Conservation (phyloP, 2,113 vertebrate genomes). For the Melanerpes aurifrons region DNA sequence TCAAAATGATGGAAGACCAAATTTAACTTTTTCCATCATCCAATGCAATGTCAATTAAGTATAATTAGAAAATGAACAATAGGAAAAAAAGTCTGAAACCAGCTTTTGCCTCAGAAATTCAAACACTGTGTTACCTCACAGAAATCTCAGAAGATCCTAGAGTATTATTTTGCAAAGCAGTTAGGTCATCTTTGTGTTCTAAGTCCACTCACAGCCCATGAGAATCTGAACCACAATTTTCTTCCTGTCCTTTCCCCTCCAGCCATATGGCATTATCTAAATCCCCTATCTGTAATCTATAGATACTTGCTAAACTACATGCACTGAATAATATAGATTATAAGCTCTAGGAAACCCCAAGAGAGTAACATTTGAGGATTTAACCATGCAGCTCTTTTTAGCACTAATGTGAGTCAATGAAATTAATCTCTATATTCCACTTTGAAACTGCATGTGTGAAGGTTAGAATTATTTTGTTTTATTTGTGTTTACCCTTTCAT, state of each 20-base stretch:
- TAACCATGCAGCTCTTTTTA: neutral
- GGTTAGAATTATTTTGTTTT: neutral
- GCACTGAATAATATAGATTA: neutral
- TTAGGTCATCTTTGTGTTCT: neutral
- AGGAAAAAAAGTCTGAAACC: neutral
- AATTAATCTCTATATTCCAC: neutral
- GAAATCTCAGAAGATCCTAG: no score
- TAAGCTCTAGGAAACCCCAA: neutral
- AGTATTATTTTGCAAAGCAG: neutral
- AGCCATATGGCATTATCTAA: neutral
- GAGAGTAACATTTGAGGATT: neutral
- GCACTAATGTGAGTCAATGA: neutral
- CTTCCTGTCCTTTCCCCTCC: neutral
- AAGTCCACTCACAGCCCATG: neutral
- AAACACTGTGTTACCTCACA: neutral
- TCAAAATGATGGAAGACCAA: constrained; percentile 6
- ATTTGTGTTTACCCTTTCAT: neutral
- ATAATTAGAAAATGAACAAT: constrained; percentile 25
- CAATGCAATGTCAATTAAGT: neutral
- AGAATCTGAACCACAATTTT: neutral
- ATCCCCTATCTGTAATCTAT: neutral
- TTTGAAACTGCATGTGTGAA: neutral
- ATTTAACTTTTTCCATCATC: constrained; percentile 38
- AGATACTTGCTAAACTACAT: neutral
- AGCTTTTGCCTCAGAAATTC: neutral